Evolutionary conservation across 2,113 vertebrate species (phyloP), one percentile per base, ranked within the genome.

Genomic region (Salvelinus sp.): DNA sequence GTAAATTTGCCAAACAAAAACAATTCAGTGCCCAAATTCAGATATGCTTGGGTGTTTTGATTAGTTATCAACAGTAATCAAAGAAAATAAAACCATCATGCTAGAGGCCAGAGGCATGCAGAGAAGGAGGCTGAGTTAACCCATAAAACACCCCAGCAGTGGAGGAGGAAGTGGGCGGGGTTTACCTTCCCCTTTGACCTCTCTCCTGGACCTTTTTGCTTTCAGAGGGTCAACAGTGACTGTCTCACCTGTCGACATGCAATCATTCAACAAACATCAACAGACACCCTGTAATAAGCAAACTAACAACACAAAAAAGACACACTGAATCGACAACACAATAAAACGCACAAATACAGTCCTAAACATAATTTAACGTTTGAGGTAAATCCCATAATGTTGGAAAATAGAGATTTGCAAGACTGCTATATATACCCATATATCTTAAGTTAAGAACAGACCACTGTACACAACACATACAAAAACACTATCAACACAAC

Each of bases 121-220:
- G 75, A 75, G 47, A 57, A n/a, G 60, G 68, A 58, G 70, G 69
- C 63, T 54, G 22, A 69, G 72, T 38, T n/a, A 81, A 69, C 50
- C 79, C 68, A 58, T 6, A 54, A 74, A 72, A 48, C 10, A 71
- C 77, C 68, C 71, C 65, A 66, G n/a, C 44, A 73, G 23, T 70
- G 57, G 67, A 80, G 38, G 38, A 44, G 30, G 12, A 50, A 18
- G 28, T 12, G 38, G 71, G 65, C 44, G 30, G 38, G 14, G 38
- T 90, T 90, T 93, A 94, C 93, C 94, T 93, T 92, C 82, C 87
- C 79, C 82, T 77, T 76, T 67, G 72, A 88, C 83, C 72, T 79
- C 87, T 88, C 92, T 91, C 90, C 88, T 93, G 78, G 78, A 63
- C 83, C 91, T 92, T 87, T 82, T 76, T 68, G 73, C 63, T 83